Evolutionary conservation across 2,797 vertebrate species (phyloP).

Genomic region (Lophotriccus pileatus): DNA sequence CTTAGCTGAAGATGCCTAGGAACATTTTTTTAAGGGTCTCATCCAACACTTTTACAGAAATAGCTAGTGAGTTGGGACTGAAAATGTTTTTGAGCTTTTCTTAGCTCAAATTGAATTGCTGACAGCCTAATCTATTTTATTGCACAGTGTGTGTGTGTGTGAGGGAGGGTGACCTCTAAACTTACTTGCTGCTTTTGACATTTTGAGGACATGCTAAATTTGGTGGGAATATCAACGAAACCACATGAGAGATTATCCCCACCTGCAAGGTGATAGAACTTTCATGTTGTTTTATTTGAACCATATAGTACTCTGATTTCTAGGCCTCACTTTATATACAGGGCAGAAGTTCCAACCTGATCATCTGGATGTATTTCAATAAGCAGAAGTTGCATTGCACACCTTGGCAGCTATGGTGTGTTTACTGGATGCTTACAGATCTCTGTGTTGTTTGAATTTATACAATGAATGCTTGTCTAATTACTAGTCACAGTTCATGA

Average conservation of each 20-base stretch:
- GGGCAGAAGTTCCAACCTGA: background rate
- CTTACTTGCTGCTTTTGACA: background rate
- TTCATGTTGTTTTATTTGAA: background rate
- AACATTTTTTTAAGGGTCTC: background rate
- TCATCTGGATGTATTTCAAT: background rate
- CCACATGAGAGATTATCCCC: background rate
- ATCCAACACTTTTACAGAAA: background rate
- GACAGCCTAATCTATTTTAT: background rate
- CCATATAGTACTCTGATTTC: background rate
- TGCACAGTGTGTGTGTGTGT: accelerated
- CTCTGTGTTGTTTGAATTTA: background rate
- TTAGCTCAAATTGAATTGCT: background rate
- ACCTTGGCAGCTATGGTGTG: background rate
- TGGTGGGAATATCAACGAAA: background rate
- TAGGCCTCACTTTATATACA: background rate
- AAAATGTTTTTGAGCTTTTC: background rate
- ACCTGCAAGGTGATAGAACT: background rate
- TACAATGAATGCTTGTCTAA: background rate
- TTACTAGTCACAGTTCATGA: background rate
- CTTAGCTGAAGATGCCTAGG: background rate
- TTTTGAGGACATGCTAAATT: background rate
- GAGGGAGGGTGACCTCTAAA: background rate
- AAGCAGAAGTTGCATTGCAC: background rate
- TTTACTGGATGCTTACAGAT: background rate
- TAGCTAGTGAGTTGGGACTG: background rate